phyloP scores from a whole-genome alignment of 53 echinoderm and acorn worm genomes.

The Holothuria scabra region DNA sequence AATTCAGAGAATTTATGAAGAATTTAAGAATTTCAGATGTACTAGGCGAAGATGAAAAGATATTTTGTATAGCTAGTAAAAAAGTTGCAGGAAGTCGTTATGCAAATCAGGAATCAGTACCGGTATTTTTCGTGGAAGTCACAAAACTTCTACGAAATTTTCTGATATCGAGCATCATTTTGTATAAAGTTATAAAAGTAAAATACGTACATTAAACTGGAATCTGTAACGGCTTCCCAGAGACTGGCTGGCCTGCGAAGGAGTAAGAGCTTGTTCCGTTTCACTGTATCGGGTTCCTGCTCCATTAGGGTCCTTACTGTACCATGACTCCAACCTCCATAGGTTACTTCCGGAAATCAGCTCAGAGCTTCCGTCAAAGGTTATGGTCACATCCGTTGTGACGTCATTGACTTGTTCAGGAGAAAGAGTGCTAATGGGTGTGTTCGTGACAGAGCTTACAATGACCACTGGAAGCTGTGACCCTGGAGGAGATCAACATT shows the following conservation, averaged over 20 bases:
- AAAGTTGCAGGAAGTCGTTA: too few relatives aligned
- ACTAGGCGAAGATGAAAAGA: too few relatives aligned
- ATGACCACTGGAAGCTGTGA: constrained; percentile 14
- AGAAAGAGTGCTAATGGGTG: not conserved
- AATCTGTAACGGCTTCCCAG: constrained; percentile 1
- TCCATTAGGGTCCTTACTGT: constrained; percentile 47
- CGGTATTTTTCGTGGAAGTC: too few relatives aligned
- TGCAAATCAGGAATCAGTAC: too few relatives aligned
- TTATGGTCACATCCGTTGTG: constrained; percentile 15
- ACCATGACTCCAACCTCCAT: constrained; percentile 64
- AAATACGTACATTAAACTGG: not conserved
- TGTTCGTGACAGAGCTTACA: constrained; percentile 7
- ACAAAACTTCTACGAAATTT: too few relatives aligned
- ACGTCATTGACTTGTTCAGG: constrained; percentile 8
- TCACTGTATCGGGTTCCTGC: constrained; percentile 20
- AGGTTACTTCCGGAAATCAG: constrained; percentile 50
- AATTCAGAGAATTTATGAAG: too few relatives aligned
- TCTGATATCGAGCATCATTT: too few relatives aligned
- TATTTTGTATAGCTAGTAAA: too few relatives aligned
- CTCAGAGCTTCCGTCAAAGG: constrained; percentile 8
- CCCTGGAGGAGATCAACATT: too few relatives aligned
- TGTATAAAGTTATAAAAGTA: too few relatives aligned
- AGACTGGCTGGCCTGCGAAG: not conserved
- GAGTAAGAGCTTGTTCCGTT: constrained; percentile 45
- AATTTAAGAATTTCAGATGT: too few relatives aligned